Evolutionary conservation across 2,888 invertebrate species (phyloP), one percentile per base, ranked within the genome.

Genomic region (Liodrosophila aerea): DNA sequence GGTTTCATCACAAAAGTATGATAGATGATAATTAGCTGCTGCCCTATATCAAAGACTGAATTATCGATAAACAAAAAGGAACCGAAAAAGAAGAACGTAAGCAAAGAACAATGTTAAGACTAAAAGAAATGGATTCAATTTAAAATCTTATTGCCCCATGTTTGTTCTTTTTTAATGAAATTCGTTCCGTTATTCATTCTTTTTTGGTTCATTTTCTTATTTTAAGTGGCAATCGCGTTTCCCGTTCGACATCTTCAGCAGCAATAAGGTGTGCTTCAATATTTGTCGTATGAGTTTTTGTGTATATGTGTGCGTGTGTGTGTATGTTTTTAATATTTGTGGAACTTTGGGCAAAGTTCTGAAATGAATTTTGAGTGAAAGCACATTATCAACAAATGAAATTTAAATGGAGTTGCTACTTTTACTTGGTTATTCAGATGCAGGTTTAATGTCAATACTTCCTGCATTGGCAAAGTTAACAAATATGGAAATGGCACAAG

Each of bases 331-430:
- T 56, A 56, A 49, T 46, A 50, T 53, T 62, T 59, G 9, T 30
- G 49, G 56, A 64, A 43, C 36, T 64, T 58, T 44, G 59, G 56
- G 64, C 57, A 63, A 74, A 81, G 72, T 77, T 80, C 63, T 61
- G 57, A 72, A 76, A 69, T 74, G 72, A 80, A 76, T 74, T 67
- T 65, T 67, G 61, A 75, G 72, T 59, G 71, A 44, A 45, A 49
- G 27, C 53, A 57, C 58, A 73, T 77, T 80, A 77, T 71, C 80
- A 76, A 64, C 61, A 77, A 80, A 80, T 76, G 74, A 77, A 77
- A 77, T 77, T 80, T 72, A 68, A 76, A 80, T 64, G 60, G 66
- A 56, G 76, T 57, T 59, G 29, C 41, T 41, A 37, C 12, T 45
- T 34, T 40, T 12, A 16, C n/a, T 27, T 47, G 22, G 33, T 11